phyloP scores from a whole-genome alignment of 1,140 invertebrate genomes.

The Trachelipus rathkii region DNA sequence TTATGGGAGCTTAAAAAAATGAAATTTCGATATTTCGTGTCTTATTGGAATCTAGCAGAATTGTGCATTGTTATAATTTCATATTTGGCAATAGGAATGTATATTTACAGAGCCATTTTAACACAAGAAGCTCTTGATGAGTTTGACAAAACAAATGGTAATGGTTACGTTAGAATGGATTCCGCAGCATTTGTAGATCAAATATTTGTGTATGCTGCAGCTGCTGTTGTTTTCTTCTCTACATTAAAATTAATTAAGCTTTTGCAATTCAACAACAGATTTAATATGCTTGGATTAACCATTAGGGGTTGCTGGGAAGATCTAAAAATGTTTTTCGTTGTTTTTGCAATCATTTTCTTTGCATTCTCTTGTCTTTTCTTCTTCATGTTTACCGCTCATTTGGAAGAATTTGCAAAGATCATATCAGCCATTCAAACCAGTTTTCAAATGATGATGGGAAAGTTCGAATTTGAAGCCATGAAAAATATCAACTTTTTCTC shows the following conservation, averaged over 20 bases:
- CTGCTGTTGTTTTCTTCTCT: slow-evolving; percentile 20
- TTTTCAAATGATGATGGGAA: slow-evolving; percentile 30
- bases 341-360: slow-evolving; percentile 28
- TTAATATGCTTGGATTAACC: slow-evolving; percentile 24
- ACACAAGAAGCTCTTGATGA: slow-evolving; percentile 10
- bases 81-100: slow-evolving; percentile 18
- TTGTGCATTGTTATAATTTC: slow-evolving; percentile 18
- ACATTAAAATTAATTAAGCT: slow-evolving; percentile 28
- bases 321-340: slow-evolving; percentile 24
- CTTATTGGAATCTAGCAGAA: slow-evolving; percentile 28
- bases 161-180: slow-evolving; percentile 25
- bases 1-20: slow-evolving; percentile 25
- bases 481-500: slow-evolving; percentile 50
- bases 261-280: slow-evolving; percentile 28
- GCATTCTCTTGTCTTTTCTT: slow-evolving; percentile 25
- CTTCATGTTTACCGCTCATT: slow-evolving; percentile 26
- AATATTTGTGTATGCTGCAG: slow-evolving; percentile 18
- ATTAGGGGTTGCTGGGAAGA: slow-evolving; percentile 28
- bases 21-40: slow-evolving; percentile 19
- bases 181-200: slow-evolving; percentile 19
- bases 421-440: slow-evolving; percentile 16
- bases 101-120: slow-evolving; percentile 18
- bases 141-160: slow-evolving; percentile 19
- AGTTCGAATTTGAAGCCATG: slow-evolving; percentile 51
- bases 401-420: slow-evolving; percentile 24